Evolutionary conservation across 2,888 invertebrate genomes (phyloP).

Genomic region (Herminia tarsipennalis): DNA sequence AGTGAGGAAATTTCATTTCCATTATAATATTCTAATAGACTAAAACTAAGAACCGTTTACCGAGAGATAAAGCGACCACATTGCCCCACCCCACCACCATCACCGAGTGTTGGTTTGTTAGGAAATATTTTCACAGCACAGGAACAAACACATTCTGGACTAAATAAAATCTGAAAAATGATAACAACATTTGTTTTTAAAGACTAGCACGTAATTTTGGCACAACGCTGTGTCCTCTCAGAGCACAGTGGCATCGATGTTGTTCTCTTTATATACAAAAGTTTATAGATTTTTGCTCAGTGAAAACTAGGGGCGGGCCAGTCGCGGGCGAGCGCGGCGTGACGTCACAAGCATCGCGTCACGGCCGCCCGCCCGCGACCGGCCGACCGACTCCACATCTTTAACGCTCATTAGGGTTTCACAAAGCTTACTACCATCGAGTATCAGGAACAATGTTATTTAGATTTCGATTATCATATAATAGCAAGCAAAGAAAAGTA

Average conservation of each 20-base stretch:
- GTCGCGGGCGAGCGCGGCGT: conserved; percentile 23
- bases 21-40: conserved; percentile 39
- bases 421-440: conserved; percentile 61
- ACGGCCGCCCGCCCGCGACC: conserved; percentile 1
- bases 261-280: conserved; percentile 71
- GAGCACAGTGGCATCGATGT: conserved; percentile 79
- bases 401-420: conserved; percentile 63
- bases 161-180: conserved; percentile 85
- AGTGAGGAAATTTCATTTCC: conserved; percentile 35
- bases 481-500: conserved; percentile 73
- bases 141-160: conserved; percentile 84
- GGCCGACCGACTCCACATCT: conserved; percentile 19
- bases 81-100: conserved; percentile 56
- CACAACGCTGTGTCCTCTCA: conserved; percentile 77
- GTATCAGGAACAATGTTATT: conserved; percentile 64
- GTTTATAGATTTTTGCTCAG: conserved; percentile 63
- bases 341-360: conserved; percentile 27
- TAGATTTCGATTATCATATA: conserved; percentile 57
- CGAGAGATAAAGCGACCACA: conserved; percentile 61
- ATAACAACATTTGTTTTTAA: conserved; percentile 82
- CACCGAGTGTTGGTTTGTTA: conserved; percentile 80
- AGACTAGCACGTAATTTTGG: conserved; percentile 86
- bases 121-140: conserved; percentile 81
- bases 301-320: conserved; percentile 55
- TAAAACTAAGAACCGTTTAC: conserved; percentile 48